These are phyloP conservation scores for Pangasius krempfi DNA, from an alignment of 2,797 vertebrate species.

Conservation along the genomic window DNA sequence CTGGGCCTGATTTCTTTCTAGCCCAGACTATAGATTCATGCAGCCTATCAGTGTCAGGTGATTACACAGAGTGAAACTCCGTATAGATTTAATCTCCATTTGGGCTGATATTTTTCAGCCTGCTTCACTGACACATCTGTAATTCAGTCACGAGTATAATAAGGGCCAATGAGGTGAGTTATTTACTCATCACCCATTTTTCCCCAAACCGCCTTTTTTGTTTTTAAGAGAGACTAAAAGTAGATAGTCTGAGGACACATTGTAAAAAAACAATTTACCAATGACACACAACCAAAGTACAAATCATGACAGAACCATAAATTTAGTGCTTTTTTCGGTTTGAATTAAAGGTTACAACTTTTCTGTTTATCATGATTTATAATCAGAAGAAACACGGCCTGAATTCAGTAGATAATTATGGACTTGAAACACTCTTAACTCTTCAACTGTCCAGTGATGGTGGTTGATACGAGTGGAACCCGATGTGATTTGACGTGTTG, in stretches of 20 bases:
- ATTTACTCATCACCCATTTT: not conserved
- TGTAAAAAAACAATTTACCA: not conserved
- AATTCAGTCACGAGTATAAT: not conserved
- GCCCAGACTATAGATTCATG: not conserved
- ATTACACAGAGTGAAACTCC: not conserved
- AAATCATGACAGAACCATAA: not conserved
- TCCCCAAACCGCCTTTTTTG: too few relatives aligned
- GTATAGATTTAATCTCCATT: not conserved
- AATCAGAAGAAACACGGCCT: not conserved
- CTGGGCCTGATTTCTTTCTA: not conserved
- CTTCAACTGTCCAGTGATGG: not conserved
- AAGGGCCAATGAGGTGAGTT: not conserved
- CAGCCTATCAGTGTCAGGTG: not conserved
- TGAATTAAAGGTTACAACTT: not conserved
- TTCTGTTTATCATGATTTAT: not conserved
- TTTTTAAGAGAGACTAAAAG: not conserved
- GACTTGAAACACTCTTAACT: not conserved
- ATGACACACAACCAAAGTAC: not conserved
- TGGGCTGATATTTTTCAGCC: not conserved
- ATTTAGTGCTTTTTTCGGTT: not conserved
- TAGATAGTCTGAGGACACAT: not conserved
- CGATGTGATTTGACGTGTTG: not conserved
- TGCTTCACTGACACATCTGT: not conserved
- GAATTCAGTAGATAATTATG: not conserved
- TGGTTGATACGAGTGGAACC: not conserved